Evolutionary conservation across 2,797 vertebrate genomes (phyloP), one percentile per base, ranked within the genome.

Genomic region (Phrynocephalus guinanensis): DNA sequence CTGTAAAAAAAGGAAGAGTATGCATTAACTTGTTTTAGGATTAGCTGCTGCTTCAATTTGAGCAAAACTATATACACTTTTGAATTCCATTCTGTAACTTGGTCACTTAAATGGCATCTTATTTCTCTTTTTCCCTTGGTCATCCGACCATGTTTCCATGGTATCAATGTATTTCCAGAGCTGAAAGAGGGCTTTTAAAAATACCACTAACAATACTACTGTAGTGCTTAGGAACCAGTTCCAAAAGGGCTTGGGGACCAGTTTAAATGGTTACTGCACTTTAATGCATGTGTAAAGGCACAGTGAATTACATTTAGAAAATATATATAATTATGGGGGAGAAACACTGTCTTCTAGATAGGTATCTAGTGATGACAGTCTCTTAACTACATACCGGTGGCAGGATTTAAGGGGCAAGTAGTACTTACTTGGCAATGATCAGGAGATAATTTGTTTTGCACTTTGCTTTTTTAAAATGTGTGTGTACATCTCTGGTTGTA

Each of bases 221-320:
- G 90, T 91, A 90, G 91, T 76, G 94, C 93, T 95, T 94, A 85
- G 94, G 94, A 92, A 93, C 94, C 93, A 93, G 85, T 89, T 88
- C 38, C 91, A 92, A 95, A 94, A 91, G 90, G 90, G 92, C 90
- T 92, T 94, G 91, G 84, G 85, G 90, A 82, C 91, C 93, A 87
- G 77, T 94, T 90, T 89, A 89, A 85, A 88, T 50, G 84, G 90
- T 93, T 79, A 93, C 90, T 95, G 96, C 96, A 96, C 96, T 96
- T 97, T 96, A 96, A 93, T 92, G 90, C 86, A 20, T 67, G 87
- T 90, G 89, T 95, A 96, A 88, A 93, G 94, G 95, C 95, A 95
- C 89, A 95, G 84, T n/a, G 6, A 28, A 68, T 44, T 85, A 73
- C 90, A 63, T 89, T 95, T 92, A 82, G 82, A 13, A 26, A 73